A percentile compares a stretch with the other conserved stretches of the same genome.
These are phyloP conservation scores for Subacronicta megacephala DNA, from an alignment of 2,888 invertebrate genomes.

Conservation along the genomic window DNA sequence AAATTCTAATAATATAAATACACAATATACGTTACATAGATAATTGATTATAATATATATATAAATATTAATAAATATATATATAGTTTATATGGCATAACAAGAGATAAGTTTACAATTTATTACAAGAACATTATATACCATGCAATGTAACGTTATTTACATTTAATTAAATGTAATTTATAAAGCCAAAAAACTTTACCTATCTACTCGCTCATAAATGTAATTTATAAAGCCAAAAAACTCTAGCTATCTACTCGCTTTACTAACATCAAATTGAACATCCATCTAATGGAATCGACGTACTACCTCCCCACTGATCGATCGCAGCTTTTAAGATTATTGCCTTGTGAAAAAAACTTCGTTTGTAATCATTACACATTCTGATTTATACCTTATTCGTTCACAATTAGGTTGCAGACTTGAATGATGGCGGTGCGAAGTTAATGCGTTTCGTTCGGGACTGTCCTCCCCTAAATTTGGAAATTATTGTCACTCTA, in stretches of 20 bases:
- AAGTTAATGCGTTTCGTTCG: slow-evolving; percentile 19
- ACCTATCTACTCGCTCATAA: slow-evolving; percentile 1
- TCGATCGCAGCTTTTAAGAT: slow-evolving; percentile 60
- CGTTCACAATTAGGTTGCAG: slow-evolving; percentile 17
- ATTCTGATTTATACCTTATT: slow-evolving; percentile 44
- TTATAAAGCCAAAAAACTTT: slow-evolving; percentile 19
- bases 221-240: slow-evolving; percentile 28
- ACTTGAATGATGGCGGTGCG: slow-evolving; percentile 16
- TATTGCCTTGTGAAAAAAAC: slow-evolving; percentile 49
- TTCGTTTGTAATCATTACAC: slow-evolving; percentile 28
- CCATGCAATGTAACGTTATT: too few species aligned
- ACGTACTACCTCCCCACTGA: slow-evolving; percentile 44
- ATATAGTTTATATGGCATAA: too few species aligned
- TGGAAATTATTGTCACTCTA: slow-evolving; percentile 51
- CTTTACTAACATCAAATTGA: slow-evolving; percentile 40
- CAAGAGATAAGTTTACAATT: too few species aligned
- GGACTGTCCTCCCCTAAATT: slow-evolving; percentile 45
- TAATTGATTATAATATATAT: too few species aligned
- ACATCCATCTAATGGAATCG: slow-evolving; percentile 55
- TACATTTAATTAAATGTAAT: slow-evolving; percentile 13
- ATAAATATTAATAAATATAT: too few species aligned
- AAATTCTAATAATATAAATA: too few species aligned
- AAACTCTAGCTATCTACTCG: slow-evolving; percentile 4
- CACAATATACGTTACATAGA: too few species aligned
- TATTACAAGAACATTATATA: too few species aligned